Evolutionary conservation across 2,797 vertebrate species (phyloP).

Genomic region (Sarcoramphus papa): DNA sequence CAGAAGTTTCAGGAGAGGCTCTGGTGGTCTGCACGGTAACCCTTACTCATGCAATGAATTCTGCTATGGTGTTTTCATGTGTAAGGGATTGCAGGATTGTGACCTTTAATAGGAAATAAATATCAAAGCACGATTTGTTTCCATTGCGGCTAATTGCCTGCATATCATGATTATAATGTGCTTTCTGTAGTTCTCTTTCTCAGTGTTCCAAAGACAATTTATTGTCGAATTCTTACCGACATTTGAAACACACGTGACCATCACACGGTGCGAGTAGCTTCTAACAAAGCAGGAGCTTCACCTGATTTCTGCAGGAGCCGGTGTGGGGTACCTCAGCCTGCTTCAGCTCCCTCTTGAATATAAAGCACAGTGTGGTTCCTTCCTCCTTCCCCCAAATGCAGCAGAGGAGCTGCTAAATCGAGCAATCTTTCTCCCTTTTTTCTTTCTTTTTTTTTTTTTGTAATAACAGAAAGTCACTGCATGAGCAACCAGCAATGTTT

Average conservation of each 20-base stretch:
- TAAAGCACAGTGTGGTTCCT: background rate
- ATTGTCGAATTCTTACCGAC: background rate
- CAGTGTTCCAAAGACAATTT: background rate
- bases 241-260: background rate
- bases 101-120: background rate
- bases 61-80: background rate
- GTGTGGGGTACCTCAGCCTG: background rate
- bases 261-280: fast-evolving
- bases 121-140: background rate
- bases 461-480: background rate
- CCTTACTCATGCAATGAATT: background rate
- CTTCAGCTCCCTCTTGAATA: background rate
- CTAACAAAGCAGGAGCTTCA: background rate
- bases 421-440: background rate
- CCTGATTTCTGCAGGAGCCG: background rate
- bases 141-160: background rate
- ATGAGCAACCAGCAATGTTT: conserved; percentile 40
- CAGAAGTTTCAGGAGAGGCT: background rate
- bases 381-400: background rate
- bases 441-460: background rate
- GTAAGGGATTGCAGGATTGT: background rate
- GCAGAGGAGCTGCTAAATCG: background rate
- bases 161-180: fast-evolving
- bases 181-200: background rate
- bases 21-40: background rate